Evolutionary conservation across 2,113 vertebrate species (phyloP), one percentile per base, ranked within the genome.

Genomic region (Pterocles burchelli): DNA sequence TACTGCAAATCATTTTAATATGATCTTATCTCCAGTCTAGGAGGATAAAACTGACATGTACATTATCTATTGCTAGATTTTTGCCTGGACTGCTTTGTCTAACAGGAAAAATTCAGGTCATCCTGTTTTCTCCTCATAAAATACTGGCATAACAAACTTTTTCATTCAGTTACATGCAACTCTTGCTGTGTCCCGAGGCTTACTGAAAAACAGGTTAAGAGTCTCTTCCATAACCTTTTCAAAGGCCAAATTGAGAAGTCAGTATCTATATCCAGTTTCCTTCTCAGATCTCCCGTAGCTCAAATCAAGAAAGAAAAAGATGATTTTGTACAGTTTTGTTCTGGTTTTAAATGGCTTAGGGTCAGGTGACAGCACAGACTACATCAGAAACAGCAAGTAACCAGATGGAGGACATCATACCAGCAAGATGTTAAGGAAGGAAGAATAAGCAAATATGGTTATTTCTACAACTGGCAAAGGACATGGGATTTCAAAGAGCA

Each of bases 31-130:
- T 75, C 66, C 57, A 89, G 65, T 81, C 41, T 72, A 89, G 70
- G 3, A 71, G 61, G 43, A 82, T 67, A 96, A 87, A 91, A 85
- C 12, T 78, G 71, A 79, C 38, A 43, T 29, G 8, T 22, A 81
- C 54, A 36, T 78, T 89, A 89, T 78, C 61, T 88, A 16, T 72
- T 65, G 78, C 57, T 88, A 70, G 70, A 81, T 88, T 85, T 91
- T 89, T 91, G 43, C 62, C 85, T 89, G 36, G 45, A 91, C 45
- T 72, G 49, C 46, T 79, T 88, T 91, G 45, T 58, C 45, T 76
- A 85, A 73, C 34, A 85, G 71, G 75, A 83, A 71, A 90, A 88
- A 82, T 63, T 92, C 62, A 75, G 70, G 78, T 90, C 57, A 91
- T 78, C n/a, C 49, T 88, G 28, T 78, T 88, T 78, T 52, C 31